Evolutionary conservation across 1,140 invertebrate species (phyloP).

Genomic region (Nebria ingens): DNA sequence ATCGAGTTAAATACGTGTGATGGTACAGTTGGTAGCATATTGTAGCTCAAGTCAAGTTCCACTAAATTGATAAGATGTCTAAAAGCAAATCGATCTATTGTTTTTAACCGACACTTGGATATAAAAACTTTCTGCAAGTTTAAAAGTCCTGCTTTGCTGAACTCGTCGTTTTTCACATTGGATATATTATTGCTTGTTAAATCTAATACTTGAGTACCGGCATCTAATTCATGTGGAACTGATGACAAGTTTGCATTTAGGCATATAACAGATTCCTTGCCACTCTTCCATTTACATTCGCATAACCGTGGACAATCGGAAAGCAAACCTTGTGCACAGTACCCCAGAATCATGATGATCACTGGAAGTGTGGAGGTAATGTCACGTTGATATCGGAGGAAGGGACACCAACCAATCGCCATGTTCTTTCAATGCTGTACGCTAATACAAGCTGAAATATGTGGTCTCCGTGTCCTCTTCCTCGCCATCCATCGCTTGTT

Average conservation of each 20-base stretch:
- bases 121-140: slow-evolving; percentile 72
- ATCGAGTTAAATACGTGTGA: slow-evolving; percentile 58
- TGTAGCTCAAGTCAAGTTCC: slow-evolving; percentile 67
- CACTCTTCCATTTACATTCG: slow-evolving; percentile 77
- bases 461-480: not conserved
- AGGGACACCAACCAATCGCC: not conserved
- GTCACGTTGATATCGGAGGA: not conserved
- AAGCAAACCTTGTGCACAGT: slow-evolving; percentile 20
- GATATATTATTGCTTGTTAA: slow-evolving; percentile 58
- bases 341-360: slow-evolving; percentile 22
- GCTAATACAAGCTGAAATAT: not conserved
- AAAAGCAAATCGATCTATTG: slow-evolving; percentile 53
- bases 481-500: not conserved
- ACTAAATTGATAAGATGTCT: slow-evolving; percentile 61
- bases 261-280: slow-evolving; percentile 72
- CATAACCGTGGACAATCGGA: slow-evolving; percentile 41
- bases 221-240: slow-evolving; percentile 56
- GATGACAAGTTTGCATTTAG: slow-evolving; percentile 55
- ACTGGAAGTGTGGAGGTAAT: not conserved
- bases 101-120: slow-evolving; percentile 48
- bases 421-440: not conserved
- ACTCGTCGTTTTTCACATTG: slow-evolving; percentile 56
- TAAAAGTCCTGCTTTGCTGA: slow-evolving; percentile 55
- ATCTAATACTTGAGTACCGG: slow-evolving; percentile 67
- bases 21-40: slow-evolving; percentile 54